A percentile compares a stretch with the other conserved stretches of the same genome.
These are phyloP conservation scores for Pavo muticus DNA, from an alignment of 2,113 vertebrate species.

Conservation along the genomic window DNA sequence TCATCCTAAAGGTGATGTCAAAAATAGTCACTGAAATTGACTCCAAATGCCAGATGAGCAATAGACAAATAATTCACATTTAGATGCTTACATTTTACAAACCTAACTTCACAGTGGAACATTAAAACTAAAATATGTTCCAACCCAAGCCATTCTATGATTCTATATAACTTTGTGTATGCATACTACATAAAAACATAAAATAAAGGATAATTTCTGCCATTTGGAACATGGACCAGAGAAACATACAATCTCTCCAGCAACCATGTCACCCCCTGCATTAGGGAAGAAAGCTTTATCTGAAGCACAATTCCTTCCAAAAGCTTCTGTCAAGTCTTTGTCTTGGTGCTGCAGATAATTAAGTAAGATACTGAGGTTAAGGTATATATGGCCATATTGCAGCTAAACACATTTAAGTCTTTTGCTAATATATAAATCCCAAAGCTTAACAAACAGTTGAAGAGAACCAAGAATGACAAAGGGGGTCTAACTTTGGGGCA, in stretches of 20 bases:
- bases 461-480: background rate
- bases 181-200: background rate
- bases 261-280: fast-evolving
- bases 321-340: background rate
- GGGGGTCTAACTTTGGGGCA: background rate
- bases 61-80: background rate
- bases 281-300: background rate
- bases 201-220: background rate
- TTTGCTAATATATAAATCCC: background rate
- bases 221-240: background rate
- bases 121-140: background rate
- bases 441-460: background rate
- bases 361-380: background rate
- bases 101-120: background rate
- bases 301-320: background rate
- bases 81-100: background rate
- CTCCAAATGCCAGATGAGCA: background rate
- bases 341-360: background rate
- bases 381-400: background rate
- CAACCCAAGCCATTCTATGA: no score
- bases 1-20: background rate
- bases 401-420: background rate
- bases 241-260: background rate
- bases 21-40: background rate
- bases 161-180: no score